These are phyloP conservation scores for Carpatolechia fugitivella DNA, from an alignment of 2,888 invertebrate genomes.

Conservation along the genomic window DNA sequence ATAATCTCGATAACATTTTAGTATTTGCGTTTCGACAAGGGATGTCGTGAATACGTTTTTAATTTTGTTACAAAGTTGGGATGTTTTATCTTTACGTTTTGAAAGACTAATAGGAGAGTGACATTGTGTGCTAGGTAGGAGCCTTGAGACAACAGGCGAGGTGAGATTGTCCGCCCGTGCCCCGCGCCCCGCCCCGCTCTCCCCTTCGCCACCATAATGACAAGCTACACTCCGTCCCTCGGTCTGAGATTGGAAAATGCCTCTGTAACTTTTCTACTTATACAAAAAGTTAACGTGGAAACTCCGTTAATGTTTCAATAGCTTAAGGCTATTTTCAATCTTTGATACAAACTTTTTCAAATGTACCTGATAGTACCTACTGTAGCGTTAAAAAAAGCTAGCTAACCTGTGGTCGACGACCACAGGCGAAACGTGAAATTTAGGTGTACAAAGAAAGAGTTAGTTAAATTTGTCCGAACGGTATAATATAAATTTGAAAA, in stretches of 20 bases:
- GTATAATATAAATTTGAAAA: too few relatives aligned
- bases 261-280: conserved; percentile 66
- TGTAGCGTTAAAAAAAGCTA: too few relatives aligned
- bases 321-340: conserved; percentile 58
- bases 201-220: conserved; percentile 46
- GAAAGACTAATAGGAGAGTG: conserved; percentile 5
- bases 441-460: too few relatives aligned
- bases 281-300: conserved; percentile 66
- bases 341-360: conserved; percentile 25
- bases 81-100: conserved; percentile 9
- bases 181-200: conserved; percentile 30
- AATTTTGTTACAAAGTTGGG: conserved; percentile 4
- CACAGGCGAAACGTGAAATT: too few relatives aligned
- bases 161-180: conserved; percentile 43
- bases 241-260: conserved; percentile 66
- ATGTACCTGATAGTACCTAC: background rate
- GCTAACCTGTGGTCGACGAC: too few relatives aligned
- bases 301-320: conserved; percentile 50
- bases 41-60: conserved; percentile 2
- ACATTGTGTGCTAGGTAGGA: conserved; percentile 12
- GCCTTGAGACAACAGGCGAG: conserved; percentile 20
- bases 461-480: too few relatives aligned
- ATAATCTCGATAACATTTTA: conserved; percentile 26
- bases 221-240: conserved; percentile 43
- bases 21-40: conserved; percentile 18